phyloP scores from a whole-genome alignment of 2,797 vertebrate genomes.

The Gobionotothen gibberifrons region DNA sequence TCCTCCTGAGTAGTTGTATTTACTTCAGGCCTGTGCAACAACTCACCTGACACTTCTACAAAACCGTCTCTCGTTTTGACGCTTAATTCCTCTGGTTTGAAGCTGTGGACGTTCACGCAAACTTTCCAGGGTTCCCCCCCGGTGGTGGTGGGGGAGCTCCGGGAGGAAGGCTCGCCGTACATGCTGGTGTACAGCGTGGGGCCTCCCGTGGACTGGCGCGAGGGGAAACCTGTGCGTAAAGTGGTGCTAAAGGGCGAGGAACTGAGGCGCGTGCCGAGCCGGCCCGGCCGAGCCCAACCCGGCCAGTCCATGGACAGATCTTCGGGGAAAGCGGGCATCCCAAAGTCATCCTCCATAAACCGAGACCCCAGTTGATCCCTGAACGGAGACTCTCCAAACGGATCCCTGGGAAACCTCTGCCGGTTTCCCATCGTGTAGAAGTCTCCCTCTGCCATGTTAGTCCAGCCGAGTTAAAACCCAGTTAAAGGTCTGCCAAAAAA shows the following conservation, averaged over 20 bases:
- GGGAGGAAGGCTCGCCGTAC: conserved; percentile 87
- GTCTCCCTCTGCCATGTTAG: conserved; percentile 84
- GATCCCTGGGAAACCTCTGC: conserved; percentile 89
- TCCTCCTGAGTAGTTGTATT: background rate
- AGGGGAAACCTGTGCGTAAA: conserved; percentile 86
- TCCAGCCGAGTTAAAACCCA: conserved; percentile 33
- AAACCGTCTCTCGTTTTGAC: conserved; percentile 96
- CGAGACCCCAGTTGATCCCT: conserved; percentile 89
- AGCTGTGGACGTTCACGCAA: conserved; percentile 98
- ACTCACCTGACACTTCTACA: conserved; percentile 97
- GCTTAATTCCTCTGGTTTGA: conserved; percentile 92
- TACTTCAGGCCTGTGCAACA: too few relatives aligned
- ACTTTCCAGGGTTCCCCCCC: conserved; percentile 97
- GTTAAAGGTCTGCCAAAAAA: conserved; percentile 15
- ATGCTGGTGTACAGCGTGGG: conserved; percentile 81
- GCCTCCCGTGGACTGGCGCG: conserved; percentile 77
- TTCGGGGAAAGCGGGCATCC: conserved; percentile 91
- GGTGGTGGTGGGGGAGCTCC: conserved; percentile 82
- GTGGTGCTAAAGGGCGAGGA: conserved; percentile 86
- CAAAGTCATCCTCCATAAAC: conserved; percentile 96
- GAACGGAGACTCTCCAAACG: conserved; percentile 85
- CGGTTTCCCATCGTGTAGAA: conserved; percentile 87
- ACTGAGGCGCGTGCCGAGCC: conserved; percentile 82
- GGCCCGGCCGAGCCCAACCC: conserved; percentile 91
- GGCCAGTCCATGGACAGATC: conserved; percentile 95